phyloP scores from a whole-genome alignment of 2,797 vertebrate species.

The Acanthiza pusilla region DNA sequence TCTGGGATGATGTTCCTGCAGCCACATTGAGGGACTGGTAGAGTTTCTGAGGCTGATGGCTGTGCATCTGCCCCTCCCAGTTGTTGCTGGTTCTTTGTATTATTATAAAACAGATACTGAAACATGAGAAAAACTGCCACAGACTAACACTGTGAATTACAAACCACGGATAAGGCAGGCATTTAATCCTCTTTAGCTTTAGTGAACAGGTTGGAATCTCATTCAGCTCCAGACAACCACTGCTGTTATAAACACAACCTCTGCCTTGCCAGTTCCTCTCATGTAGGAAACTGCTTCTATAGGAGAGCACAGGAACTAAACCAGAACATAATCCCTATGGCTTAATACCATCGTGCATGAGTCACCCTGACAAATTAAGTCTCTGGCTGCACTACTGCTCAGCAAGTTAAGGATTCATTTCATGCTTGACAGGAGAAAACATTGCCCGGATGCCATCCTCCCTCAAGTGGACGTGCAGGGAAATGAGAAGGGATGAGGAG shows the following conservation, averaged over 20 bases:
- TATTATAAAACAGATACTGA: not conserved
- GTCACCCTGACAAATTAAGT: slow-evolving; percentile 5
- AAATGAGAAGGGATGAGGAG: not conserved
- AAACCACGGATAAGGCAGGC: not conserved
- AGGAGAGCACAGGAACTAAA: not conserved
- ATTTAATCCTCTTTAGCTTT: slow-evolving; percentile 12
- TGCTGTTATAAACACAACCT: not conserved
- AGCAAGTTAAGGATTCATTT: not conserved
- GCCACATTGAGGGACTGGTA: not conserved
- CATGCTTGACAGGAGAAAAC: not conserved
- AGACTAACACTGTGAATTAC: not conserved
- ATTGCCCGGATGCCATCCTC: not conserved
- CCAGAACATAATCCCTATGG: not conserved
- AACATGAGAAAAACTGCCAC: not conserved
- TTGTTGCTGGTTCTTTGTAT: not conserved
- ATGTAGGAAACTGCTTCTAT: not conserved
- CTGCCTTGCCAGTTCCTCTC: not conserved
- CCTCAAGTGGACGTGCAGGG: fast-evolving
- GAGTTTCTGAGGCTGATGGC: not conserved
- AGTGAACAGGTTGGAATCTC: not conserved
- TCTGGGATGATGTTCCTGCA: not conserved
- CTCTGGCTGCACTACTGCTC: not conserved
- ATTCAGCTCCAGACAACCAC: not conserved
- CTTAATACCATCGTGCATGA: not conserved
- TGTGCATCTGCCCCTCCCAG: not conserved